Evolutionary conservation across 2,888 invertebrate species (phyloP).

Genomic region (Oasisia sp.): DNA sequence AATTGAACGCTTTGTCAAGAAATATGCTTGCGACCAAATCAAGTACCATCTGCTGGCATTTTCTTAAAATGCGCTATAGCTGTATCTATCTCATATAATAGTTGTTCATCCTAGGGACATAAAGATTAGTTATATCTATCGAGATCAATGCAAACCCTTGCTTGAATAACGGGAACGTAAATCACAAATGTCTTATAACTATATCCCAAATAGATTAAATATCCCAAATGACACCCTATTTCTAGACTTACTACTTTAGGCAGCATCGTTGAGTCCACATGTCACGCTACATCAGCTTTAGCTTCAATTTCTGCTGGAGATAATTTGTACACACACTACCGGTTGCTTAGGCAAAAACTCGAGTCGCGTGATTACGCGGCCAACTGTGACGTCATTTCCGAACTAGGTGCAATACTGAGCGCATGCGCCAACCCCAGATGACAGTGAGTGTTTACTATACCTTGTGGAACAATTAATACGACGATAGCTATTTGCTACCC

Average conservation of each 20-base stretch:
- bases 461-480: not conserved
- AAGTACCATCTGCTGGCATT: too few species aligned
- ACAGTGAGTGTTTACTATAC: not conserved
- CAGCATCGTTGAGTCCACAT: not conserved
- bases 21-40: too few species aligned
- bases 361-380: not conserved
- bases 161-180: too few species aligned
- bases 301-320: not conserved
- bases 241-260: not conserved
- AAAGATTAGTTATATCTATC: too few species aligned
- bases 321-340: not conserved
- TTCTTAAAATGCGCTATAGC: too few species aligned
- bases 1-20: too few species aligned
- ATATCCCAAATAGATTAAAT: too few species aligned
- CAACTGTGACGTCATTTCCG: conserved; percentile 3
- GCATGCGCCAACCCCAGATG: not conserved
- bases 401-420: not conserved
- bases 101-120: too few species aligned
- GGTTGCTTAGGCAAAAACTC: not conserved
- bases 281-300: not conserved
- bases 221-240: not conserved
- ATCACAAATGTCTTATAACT: too few species aligned
- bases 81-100: too few species aligned
- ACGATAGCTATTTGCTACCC: too few species aligned
- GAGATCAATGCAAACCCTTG: too few species aligned